These are phyloP conservation scores for Petrocephalus zakoni DNA, from an alignment of 2,113 vertebrate species.

Conservation along the genomic window DNA sequence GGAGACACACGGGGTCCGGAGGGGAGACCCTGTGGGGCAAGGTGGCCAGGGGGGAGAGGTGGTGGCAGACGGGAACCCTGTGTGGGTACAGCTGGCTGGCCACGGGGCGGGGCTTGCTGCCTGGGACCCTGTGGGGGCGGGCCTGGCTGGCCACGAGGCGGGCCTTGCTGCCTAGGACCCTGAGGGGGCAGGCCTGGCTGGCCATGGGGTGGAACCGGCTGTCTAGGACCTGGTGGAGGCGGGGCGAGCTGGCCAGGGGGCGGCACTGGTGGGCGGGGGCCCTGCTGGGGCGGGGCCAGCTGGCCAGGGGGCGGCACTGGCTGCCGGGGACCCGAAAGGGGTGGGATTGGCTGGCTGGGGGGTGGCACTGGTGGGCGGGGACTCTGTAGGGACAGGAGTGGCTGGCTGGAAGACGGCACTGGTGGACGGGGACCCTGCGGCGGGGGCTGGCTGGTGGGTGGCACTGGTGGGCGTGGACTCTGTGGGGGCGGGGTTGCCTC, in stretches of 20 bases:
- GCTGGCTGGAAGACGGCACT: too few relatives aligned
- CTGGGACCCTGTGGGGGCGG: conserved; percentile 34
- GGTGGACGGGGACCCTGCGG: too few relatives aligned
- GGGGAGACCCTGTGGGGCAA: conserved; percentile 33
- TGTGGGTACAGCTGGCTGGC: conserved; percentile 23
- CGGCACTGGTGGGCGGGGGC: too few relatives aligned
- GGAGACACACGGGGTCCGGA: conserved; percentile 45
- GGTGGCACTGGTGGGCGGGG: too few relatives aligned
- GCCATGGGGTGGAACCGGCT: background rate
- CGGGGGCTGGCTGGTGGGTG: too few relatives aligned
- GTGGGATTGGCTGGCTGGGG: conserved; percentile 13
- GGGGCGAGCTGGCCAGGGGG: conserved; percentile 17
- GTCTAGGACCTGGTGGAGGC: conserved; percentile 33
- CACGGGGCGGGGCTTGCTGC: too few relatives aligned
- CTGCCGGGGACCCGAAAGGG: conserved; percentile 34
- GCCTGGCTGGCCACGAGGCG: background rate
- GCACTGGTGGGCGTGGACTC: too few relatives aligned
- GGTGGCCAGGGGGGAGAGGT: background rate
- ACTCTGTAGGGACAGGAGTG: too few relatives aligned
- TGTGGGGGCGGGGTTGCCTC: conserved; percentile 30
- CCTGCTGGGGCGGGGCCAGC: too few relatives aligned
- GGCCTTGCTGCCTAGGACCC: too few relatives aligned
- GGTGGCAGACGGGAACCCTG: conserved; percentile 33
- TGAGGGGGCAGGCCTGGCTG: background rate
- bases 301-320: too few relatives aligned